These are phyloP conservation scores for Serrognathus titanus DNA, from an alignment of 2,888 invertebrate species.

Conservation along the genomic window DNA sequence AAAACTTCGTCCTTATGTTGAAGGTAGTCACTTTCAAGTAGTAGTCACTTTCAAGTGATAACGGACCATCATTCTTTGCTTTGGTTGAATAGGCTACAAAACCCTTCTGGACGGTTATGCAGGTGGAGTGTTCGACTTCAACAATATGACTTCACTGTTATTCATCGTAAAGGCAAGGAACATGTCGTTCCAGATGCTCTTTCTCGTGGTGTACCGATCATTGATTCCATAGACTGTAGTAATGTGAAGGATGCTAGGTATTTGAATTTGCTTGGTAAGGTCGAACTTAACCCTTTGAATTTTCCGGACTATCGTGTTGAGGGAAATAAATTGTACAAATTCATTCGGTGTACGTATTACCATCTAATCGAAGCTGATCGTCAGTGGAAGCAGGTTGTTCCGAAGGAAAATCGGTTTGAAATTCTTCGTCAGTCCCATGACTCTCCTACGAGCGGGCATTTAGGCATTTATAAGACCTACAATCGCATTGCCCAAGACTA, in stretches of 20 bases:
- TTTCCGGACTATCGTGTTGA: too few relatives aligned
- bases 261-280: not conserved
- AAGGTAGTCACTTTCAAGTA: not conserved
- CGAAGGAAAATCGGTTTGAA: not conserved
- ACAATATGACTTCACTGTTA: not conserved
- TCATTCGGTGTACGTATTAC: too few relatives aligned
- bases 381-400: not conserved
- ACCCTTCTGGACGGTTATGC: constrained; percentile 19
- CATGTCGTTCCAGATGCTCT: not conserved
- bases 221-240: not conserved
- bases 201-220: not conserved
- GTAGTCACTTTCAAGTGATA: not conserved
- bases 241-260: not conserved
- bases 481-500: not conserved
- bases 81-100: constrained; percentile 14
- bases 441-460: not conserved
- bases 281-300: not conserved
- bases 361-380: not conserved
- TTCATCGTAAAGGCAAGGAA: not conserved
- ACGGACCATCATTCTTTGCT: not conserved
- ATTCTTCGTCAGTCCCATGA: not conserved
- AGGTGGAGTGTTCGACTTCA: constrained; percentile 23
- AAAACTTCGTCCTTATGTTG: constrained; percentile 13
- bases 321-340: too few relatives aligned
- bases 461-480: not conserved